Evolutionary conservation across 1,140 invertebrate species (phyloP), one percentile per base, ranked within the genome.

Genomic region (Heliconius nattereri): DNA sequence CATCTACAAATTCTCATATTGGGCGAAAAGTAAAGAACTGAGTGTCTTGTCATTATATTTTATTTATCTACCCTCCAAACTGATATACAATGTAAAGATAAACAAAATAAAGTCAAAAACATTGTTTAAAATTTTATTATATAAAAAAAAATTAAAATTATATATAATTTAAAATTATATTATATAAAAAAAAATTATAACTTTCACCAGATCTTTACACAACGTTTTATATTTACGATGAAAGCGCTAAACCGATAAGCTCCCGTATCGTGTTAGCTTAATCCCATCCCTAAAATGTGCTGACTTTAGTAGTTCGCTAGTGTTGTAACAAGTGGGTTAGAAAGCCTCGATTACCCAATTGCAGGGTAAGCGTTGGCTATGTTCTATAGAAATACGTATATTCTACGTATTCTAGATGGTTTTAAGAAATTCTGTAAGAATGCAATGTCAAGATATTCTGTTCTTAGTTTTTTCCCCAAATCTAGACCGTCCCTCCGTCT

Each of bases 231-330:
- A 57, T 23, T 57, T 57, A 57, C 54, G 54, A 23, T 23, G 54
- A 23, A n/a, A 23, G n/a, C 54, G n/a, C 54, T 57, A 57, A 57
- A 57, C 54, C n/a, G 20, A 11, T n/a, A 57, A 57, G 54, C 54
- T 57, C 54, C 7, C n/a, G 54, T 57, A 57, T 57, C 54, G n/a
- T 57, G n/a, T 57, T 9, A 57, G 54, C 54, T 57, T 23, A 57
- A 57, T n/a, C 54, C n/a, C 54, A n/a, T 23, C 54, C 54, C n/a
- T 57, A 57, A 57, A 57, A 57, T 23, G 54, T 57, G 54, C 54
- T 57, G 54, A 57, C 54, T 57, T 57, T 57, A 3, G 54, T 57
- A 3, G 54, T 23, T 57, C n/a, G 54, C 54, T 57, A 57, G 54
- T 57, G 54, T 57, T 57, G 54, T 57, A 57, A 57, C 54, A 57